Conservation (phyloP, 2,113 vertebrate genomes). For the Alligator mississippiensis region DNA sequence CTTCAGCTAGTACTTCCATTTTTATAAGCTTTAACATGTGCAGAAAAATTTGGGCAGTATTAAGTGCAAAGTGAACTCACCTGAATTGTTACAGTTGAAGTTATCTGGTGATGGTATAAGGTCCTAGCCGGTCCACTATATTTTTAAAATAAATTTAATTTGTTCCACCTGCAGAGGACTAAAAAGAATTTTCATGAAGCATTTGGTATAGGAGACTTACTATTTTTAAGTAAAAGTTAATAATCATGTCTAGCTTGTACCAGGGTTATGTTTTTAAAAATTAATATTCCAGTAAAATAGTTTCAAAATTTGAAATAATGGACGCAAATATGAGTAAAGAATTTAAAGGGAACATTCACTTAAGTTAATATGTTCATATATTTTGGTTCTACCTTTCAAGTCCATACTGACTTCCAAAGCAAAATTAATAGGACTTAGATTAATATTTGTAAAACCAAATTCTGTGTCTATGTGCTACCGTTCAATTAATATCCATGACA, state of each 20-base stretch:
- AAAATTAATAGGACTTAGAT: background rate
- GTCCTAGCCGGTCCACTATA: background rate
- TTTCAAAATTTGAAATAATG: background rate
- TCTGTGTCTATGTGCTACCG: background rate
- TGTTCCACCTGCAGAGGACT: background rate
- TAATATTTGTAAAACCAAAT: background rate
- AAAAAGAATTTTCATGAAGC: background rate
- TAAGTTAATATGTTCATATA: background rate
- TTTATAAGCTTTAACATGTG: background rate
- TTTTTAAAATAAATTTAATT: conserved; percentile 5
- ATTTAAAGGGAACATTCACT: background rate
- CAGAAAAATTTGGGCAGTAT: background rate
- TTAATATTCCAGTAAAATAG: background rate
- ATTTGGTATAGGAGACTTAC: background rate
- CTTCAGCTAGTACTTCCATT: too few species aligned
- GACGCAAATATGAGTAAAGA: background rate
- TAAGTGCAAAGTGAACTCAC: background rate
- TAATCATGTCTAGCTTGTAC: background rate
- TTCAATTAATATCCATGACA: background rate
- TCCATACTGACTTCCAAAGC: background rate
- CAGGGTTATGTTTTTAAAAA: background rate
- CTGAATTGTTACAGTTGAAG: background rate
- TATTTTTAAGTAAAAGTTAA: background rate
- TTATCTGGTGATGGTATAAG: background rate
- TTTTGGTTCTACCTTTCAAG: conserved; percentile 5